Conservation (phyloP, 1,140 invertebrate species). For the Papilio polyxenes region DNA sequence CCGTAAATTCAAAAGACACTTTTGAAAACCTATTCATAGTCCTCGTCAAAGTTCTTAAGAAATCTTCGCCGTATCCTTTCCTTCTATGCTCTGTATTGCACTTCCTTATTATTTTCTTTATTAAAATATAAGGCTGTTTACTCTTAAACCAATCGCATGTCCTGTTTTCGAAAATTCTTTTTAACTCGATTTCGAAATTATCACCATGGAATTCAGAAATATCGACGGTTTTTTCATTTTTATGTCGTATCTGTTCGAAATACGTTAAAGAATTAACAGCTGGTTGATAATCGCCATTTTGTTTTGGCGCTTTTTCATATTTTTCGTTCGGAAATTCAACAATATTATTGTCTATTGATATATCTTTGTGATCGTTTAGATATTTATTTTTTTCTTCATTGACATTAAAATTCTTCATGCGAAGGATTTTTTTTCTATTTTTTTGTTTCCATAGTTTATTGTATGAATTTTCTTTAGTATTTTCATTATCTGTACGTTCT, state of each 20-base stretch:
- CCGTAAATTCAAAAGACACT: conserved; percentile 50
- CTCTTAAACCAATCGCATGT: conserved; percentile 25
- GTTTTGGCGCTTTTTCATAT: not conserved
- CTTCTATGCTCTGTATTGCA: conserved; percentile 40
- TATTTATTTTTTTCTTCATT: not conserved
- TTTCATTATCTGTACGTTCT: not conserved
- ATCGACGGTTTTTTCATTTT: not conserved
- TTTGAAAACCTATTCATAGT: conserved; percentile 57
- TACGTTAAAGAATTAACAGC: conserved; percentile 16
- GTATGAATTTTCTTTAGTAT: not conserved
- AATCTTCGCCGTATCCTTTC: conserved; percentile 43
- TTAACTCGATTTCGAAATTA: conserved; percentile 1
- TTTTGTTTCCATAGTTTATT: not conserved
- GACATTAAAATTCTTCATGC: not conserved
- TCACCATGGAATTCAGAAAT: not conserved
- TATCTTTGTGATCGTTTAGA: not conserved
- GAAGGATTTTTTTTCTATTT: not conserved
- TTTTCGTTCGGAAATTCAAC: not conserved
- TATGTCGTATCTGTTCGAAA: not conserved
- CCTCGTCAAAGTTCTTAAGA: conserved; percentile 53
- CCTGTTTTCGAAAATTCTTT: conserved; percentile 11
- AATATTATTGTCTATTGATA: not conserved
- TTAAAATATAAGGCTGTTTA: conserved; percentile 8
- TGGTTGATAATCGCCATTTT: conserved; percentile 29
- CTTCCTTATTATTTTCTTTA: conserved; percentile 35